Percentiles rank a stretch among this genome's conserved stretches.
phyloP scores from a whole-genome alignment of 2,888 invertebrate species.

The Drosophila anomalata region DNA sequence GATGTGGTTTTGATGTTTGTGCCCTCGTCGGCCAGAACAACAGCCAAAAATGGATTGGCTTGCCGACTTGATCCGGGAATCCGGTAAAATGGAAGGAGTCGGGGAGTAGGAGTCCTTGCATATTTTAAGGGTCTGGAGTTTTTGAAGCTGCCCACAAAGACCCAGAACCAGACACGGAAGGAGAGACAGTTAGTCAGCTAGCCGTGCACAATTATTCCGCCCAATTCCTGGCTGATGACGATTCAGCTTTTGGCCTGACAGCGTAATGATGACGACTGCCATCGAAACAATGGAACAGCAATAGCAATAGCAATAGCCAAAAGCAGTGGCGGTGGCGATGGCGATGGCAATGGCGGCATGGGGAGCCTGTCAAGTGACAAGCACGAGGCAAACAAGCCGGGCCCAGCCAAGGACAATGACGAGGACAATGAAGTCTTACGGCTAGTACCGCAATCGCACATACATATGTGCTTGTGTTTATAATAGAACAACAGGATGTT shows the following conservation, averaged over 20 bases:
- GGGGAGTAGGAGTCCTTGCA: slow-evolving; percentile 24
- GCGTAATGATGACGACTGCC: slow-evolving; percentile 67
- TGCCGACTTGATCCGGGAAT: slow-evolving; percentile 4
- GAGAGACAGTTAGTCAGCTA: slow-evolving; percentile 24
- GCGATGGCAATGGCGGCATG: slow-evolving; percentile 19
- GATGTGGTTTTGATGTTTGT: slow-evolving; percentile 76
- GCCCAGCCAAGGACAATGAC: slow-evolving; percentile 58
- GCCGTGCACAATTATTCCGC: slow-evolving; percentile 31
- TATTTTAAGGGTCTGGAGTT: slow-evolving; percentile 54
- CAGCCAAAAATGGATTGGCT: slow-evolving; percentile 36
- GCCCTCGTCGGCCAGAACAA: slow-evolving; percentile 45
- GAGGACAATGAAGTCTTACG: slow-evolving; percentile 61
- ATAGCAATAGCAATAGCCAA: slow-evolving; percentile 16
- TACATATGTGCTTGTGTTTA: slow-evolving; percentile 51
- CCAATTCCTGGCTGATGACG: slow-evolving; percentile 59
- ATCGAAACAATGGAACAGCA: slow-evolving; percentile 54
- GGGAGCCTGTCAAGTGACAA: slow-evolving; percentile 65
- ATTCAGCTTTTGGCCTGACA: slow-evolving; percentile 59
- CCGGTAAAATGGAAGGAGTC: slow-evolving; percentile 1
- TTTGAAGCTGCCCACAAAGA: slow-evolving; percentile 42
- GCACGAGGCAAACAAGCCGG: slow-evolving; percentile 67
- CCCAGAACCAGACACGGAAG: slow-evolving; percentile 34
- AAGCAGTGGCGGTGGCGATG: slow-evolving; percentile 7
- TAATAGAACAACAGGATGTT: slow-evolving; percentile 66
- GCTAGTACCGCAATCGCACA: slow-evolving; percentile 23